Evolutionary conservation across 2,888 invertebrate genomes (phyloP).

Genomic region (Xestia rhomboidea): DNA sequence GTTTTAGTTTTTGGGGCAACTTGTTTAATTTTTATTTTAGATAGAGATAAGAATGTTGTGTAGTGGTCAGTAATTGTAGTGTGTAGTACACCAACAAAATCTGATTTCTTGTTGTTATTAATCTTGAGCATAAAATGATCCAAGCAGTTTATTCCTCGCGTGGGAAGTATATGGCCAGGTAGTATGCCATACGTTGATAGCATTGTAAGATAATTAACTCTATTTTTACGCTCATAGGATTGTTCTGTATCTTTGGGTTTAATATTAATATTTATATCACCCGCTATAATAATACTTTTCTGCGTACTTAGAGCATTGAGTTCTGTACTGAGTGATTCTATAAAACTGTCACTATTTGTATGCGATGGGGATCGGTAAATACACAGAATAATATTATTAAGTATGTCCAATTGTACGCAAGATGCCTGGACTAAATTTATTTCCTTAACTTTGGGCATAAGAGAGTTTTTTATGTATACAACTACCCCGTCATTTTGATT

Average conservation of each 20-base stretch:
- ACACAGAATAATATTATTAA: neutral
- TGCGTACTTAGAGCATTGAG: too few relatives aligned
- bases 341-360: too few relatives aligned
- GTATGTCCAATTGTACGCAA: neutral
- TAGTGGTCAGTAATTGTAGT: neutral
- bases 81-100: neutral
- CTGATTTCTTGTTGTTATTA: neutral
- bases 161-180: neutral
- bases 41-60: neutral
- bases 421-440: neutral
- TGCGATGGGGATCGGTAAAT: too few relatives aligned
- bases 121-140: neutral
- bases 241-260: neutral
- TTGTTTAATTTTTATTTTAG: neutral
- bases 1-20: neutral
- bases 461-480: neutral
- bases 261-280: neutral
- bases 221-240: neutral
- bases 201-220: neutral
- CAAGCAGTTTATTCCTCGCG: neutral
- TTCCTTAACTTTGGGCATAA: neutral
- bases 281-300: too few relatives aligned
- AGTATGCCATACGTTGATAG: neutral
- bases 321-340: too few relatives aligned
- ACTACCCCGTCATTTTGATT: constrained; percentile 1